These are phyloP conservation scores for Aramus guarauna DNA, from an alignment of 2,113 vertebrate genomes.

Conservation along the genomic window DNA sequence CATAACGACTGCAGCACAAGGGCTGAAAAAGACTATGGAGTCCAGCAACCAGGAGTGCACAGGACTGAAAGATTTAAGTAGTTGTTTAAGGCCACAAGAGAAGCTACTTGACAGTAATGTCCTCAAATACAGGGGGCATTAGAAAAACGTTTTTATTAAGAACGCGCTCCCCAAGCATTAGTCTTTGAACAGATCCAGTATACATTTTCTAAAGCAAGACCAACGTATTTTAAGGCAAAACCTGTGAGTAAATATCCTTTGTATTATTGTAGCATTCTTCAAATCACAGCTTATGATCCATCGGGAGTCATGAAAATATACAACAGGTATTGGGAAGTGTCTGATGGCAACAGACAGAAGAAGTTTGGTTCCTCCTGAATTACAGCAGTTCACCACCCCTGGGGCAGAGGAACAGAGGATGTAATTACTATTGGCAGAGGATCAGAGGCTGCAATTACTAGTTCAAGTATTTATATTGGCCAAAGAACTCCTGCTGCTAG, in stretches of 20 bases:
- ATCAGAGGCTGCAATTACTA: neutral
- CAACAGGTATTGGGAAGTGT: neutral
- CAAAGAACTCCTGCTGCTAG: slow-evolving; percentile 3
- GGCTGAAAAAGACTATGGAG: neutral
- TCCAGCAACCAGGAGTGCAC: neutral
- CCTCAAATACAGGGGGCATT: neutral
- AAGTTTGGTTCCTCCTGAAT: neutral
- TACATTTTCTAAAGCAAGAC: neutral
- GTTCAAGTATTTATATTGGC: neutral
- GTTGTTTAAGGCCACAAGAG: neutral
- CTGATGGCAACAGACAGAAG: neutral
- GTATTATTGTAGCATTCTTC: neutral
- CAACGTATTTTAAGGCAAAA: neutral
- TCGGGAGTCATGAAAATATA: neutral
- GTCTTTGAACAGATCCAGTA: neutral
- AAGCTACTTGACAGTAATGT: neutral
- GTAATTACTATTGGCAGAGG: neutral
- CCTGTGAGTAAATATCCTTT: neutral
- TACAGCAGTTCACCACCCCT: neutral
- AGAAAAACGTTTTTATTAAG: neutral
- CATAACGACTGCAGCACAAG: neutral
- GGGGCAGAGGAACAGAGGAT: neutral
- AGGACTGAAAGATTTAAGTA: rapidly evolving
- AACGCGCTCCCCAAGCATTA: neutral
- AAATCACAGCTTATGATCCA: neutral